These are phyloP conservation scores for Hemithea aestivaria DNA, from an alignment of 2,888 invertebrate genomes.

Conservation along the genomic window DNA sequence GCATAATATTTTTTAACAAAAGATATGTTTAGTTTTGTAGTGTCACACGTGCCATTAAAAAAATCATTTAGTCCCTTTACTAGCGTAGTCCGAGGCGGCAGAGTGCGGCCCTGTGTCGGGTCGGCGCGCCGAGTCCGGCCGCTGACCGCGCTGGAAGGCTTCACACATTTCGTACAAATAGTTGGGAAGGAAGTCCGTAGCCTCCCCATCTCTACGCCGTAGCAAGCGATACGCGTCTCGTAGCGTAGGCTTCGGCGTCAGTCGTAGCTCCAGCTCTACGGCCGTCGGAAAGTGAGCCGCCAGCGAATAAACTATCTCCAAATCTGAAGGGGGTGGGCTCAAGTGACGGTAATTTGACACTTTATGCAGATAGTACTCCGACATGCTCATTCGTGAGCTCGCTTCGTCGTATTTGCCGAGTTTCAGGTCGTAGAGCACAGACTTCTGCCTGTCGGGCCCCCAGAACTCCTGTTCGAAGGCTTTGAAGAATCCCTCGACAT, in stretches of 20 bases:
- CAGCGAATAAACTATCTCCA: constrained; percentile 70
- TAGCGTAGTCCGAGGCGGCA: constrained; percentile 37
- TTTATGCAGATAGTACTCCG: constrained; percentile 71
- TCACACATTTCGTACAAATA: constrained; percentile 75
- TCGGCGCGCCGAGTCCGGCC: constrained; percentile 59
- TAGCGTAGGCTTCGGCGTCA: constrained; percentile 68
- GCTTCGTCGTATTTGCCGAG: constrained; percentile 66
- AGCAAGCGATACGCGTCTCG: constrained; percentile 69
- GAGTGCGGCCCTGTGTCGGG: constrained; percentile 43
- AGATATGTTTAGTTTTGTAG: neutral
- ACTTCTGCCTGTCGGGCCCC: constrained; percentile 67
- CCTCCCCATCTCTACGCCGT: constrained; percentile 67
- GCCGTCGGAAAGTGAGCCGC: constrained; percentile 71
- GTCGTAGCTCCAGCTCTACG: constrained; percentile 66
- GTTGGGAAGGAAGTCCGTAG: constrained; percentile 67
- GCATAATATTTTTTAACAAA: neutral
- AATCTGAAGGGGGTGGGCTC: constrained; percentile 67
- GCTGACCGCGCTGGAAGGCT: constrained; percentile 64
- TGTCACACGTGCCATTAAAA: neutral
- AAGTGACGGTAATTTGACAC: constrained; percentile 69
- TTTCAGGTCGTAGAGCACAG: constrained; percentile 69
- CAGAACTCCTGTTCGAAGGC: constrained; percentile 72
- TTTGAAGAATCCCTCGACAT: constrained; percentile 53
- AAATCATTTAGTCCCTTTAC: constrained; percentile 38
- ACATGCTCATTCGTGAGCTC: constrained; percentile 60